Percentiles rank a stretch among this genome's conserved stretches.
Conservation (phyloP, 2,888 invertebrate genomes). For the Stenoptilia bipunctidactyla region DNA sequence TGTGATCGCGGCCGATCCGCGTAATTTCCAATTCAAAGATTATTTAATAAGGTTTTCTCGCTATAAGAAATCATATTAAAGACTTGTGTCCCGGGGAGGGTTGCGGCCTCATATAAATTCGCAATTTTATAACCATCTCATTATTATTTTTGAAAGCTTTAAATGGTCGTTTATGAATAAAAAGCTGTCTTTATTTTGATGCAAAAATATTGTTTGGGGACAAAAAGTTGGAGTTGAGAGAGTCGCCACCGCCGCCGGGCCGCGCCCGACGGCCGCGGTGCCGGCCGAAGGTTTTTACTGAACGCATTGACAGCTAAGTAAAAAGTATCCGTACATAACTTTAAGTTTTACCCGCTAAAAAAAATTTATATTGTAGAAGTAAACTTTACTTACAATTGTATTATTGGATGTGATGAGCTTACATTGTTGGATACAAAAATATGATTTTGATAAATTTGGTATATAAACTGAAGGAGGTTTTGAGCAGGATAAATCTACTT, state of each 20-base stretch:
- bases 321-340: too few relatives aligned
- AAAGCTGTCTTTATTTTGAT: constrained; percentile 55
- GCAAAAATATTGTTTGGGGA: constrained; percentile 52
- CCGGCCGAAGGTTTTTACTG: too few relatives aligned
- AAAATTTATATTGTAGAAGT: too few relatives aligned
- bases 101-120: constrained; percentile 50
- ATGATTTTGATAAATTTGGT: too few relatives aligned
- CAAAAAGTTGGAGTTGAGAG: constrained; percentile 33
- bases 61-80: constrained; percentile 60
- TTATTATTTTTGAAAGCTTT: constrained; percentile 57
- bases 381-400: too few relatives aligned
- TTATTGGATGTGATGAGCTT: too few relatives aligned
- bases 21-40: constrained; percentile 60
- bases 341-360: too few relatives aligned
- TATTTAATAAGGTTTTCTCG: constrained; percentile 59
- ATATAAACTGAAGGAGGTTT: too few relatives aligned
- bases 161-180: constrained; percentile 58
- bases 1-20: constrained; percentile 38
- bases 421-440: too few relatives aligned
- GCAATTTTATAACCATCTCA: constrained; percentile 60
- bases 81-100: constrained; percentile 26
- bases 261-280: background rate
- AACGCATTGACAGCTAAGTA: too few relatives aligned
- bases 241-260: constrained; percentile 13
- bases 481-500: too few relatives aligned